Conservation (phyloP, 2,888 invertebrate genomes). For the Anaspis maculata region DNA sequence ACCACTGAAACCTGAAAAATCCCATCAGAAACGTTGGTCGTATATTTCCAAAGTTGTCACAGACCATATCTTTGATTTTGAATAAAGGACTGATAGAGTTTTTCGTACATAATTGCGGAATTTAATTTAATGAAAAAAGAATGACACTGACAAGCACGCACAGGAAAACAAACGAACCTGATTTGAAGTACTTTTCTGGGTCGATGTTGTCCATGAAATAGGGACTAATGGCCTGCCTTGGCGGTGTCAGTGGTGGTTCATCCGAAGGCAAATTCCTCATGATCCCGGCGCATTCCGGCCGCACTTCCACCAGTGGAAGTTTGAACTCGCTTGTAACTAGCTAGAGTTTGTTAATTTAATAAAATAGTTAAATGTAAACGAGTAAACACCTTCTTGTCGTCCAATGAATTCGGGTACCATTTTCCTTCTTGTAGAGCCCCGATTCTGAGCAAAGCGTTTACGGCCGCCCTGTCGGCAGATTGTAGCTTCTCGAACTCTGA, state of each 20-base stretch:
- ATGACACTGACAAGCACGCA: conserved; percentile 5
- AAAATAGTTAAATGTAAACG: background rate
- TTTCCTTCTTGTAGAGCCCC: conserved; percentile 55
- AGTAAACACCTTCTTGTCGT: conserved; percentile 50
- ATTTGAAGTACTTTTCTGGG: conserved; percentile 55
- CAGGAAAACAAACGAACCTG: conserved; percentile 41
- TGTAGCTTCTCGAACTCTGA: conserved; percentile 62
- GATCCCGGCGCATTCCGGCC: conserved; percentile 60
- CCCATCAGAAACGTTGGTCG: conserved; percentile 2
- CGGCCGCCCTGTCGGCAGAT: conserved; percentile 49
- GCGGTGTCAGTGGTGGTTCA: conserved; percentile 51
- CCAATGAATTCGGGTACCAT: conserved; percentile 52
- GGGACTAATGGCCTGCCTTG: conserved; percentile 52
- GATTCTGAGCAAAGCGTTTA: conserved; percentile 51
- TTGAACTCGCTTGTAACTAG: conserved; percentile 60
- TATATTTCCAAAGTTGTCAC: background rate
- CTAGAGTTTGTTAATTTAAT: conserved; percentile 37
- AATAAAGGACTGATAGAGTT: conserved; percentile 33
- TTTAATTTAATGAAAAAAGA: too few species aligned
- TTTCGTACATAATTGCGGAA: conserved; percentile 29
- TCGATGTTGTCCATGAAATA: conserved; percentile 58
- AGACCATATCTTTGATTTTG: conserved; percentile 32
- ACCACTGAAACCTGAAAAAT: conserved; percentile 52
- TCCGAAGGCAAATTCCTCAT: conserved; percentile 52
- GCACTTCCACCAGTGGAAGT: conserved; percentile 57